Conservation (phyloP, 2,888 invertebrate species). For the Ophonus ardosiacus region DNA sequence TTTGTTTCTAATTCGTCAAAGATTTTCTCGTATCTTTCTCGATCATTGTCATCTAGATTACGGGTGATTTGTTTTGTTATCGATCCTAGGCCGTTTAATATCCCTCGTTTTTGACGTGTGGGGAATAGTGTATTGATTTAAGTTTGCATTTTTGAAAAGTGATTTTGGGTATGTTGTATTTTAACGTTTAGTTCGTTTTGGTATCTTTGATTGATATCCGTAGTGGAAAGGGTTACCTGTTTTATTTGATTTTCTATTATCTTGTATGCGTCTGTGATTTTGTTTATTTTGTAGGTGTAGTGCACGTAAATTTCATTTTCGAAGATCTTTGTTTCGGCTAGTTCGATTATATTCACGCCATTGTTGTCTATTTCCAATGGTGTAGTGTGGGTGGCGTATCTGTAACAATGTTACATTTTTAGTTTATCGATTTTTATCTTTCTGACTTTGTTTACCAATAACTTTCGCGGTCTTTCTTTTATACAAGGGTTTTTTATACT, state of each 20-base stretch:
- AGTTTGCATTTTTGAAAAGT: neutral
- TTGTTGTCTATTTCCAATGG: neutral
- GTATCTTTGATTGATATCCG: too few relatives aligned
- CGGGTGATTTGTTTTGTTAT: neutral
- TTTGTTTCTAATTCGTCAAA: neutral
- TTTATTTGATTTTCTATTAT: neutral
- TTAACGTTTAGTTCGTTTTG: neutral
- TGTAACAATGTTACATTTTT: neutral
- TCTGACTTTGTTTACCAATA: neutral
- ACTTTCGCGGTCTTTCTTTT: too few relatives aligned
- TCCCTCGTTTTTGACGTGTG: slow-evolving; percentile 5
- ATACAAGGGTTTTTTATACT: neutral
- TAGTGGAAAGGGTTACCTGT: too few relatives aligned
- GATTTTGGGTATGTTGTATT: neutral
- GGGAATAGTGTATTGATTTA: neutral
- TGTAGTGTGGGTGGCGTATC: neutral
- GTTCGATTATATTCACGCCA: neutral
- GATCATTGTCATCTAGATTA: slow-evolving; percentile 14
- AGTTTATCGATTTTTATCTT: neutral
- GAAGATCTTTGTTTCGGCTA: neutral
- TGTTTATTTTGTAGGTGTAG: neutral
- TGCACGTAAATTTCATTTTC: neutral
- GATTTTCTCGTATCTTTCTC: slow-evolving; percentile 3
- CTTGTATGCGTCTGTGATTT: neutral
- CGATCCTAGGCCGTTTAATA: slow-evolving; percentile 12